Conservation (phyloP, 2,113 vertebrate species). For the Eidolon helvum region DNA sequence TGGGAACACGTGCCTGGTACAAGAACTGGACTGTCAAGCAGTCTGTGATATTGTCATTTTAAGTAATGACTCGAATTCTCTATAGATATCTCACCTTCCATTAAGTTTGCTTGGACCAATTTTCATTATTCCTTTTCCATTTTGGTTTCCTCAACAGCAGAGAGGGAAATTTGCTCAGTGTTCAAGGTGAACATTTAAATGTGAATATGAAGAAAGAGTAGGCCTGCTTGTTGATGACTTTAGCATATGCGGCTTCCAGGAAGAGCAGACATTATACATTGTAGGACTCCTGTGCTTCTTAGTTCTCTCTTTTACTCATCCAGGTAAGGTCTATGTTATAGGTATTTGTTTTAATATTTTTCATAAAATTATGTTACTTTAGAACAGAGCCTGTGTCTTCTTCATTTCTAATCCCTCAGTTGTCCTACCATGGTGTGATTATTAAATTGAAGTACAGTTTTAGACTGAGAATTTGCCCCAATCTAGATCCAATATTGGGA, state of each 20-base stretch:
- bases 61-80: background rate
- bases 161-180: background rate
- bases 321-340: background rate
- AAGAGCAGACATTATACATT: background rate
- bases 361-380: background rate
- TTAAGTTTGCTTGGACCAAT: background rate
- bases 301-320: background rate
- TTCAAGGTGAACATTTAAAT: background rate
- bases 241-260: background rate
- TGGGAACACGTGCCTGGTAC: background rate
- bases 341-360: background rate
- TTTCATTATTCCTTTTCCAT: background rate
- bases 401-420: background rate
- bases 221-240: background rate
- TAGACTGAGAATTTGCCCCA: background rate
- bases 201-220: background rate
- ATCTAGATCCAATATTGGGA: background rate
- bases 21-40: background rate
- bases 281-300: background rate
- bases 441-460: background rate
- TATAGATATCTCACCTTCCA: background rate
- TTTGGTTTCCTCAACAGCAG: background rate
- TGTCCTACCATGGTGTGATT: background rate
- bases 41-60: background rate
- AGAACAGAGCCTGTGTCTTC: background rate